Evolutionary conservation across 2,888 invertebrate species (phyloP).

Genomic region (Rhodophaea formosa): DNA sequence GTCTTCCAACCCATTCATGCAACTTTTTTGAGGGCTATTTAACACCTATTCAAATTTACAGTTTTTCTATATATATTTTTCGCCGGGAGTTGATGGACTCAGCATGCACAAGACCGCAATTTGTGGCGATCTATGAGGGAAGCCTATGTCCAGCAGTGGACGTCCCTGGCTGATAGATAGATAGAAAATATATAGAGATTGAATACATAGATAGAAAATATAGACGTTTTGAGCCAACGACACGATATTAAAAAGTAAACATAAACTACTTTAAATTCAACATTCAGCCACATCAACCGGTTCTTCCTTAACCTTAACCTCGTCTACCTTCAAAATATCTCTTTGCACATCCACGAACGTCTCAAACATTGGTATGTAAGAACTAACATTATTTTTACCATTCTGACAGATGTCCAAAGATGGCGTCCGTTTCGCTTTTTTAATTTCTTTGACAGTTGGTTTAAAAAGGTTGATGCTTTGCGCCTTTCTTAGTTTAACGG

Average conservation of each 20-base stretch:
- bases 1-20: too few relatives aligned
- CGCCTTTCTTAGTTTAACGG: conserved; percentile 32
- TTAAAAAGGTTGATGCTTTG: conserved; percentile 20
- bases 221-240: background rate
- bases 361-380: conserved; percentile 31
- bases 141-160: too few relatives aligned
- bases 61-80: too few relatives aligned
- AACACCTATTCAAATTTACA: too few relatives aligned
- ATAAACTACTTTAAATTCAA: background rate
- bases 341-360: conserved; percentile 31
- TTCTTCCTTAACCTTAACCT: background rate
- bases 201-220: too few relatives aligned
- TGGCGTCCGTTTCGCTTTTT: background rate
- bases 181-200: too few relatives aligned
- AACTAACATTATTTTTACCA: background rate
- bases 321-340: conserved; percentile 15
- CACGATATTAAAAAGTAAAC: background rate
- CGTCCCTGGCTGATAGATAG: too few relatives aligned
- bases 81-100: too few relatives aligned
- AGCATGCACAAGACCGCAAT: too few relatives aligned
- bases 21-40: too few relatives aligned
- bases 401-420: background rate
- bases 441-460: conserved; percentile 23
- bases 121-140: too few relatives aligned
- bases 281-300: background rate